Percentiles rank a stretch among this genome's conserved stretches.
phyloP scores from a whole-genome alignment of 1,140 invertebrate genomes.

The Paraescarpia echinospica region DNA sequence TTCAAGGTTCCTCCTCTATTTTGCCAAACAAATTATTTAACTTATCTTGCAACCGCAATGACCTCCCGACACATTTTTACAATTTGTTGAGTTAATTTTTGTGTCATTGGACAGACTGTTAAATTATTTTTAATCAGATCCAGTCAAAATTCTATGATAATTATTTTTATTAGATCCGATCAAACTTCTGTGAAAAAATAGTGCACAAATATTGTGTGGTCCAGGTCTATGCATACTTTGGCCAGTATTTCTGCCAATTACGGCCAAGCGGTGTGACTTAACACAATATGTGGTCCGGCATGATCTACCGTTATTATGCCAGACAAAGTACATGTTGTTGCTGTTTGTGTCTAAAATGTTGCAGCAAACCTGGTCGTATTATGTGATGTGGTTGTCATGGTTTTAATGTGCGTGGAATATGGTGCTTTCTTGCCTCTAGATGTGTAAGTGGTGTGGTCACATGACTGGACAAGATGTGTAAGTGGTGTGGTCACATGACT shows the following conservation, averaged over 20 bases:
- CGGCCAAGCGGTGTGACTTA: neutral
- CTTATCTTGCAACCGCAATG: no score
- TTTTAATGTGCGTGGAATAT: neutral
- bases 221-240: no score
- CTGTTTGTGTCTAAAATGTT: neutral
- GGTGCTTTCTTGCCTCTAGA: neutral
- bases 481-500: neutral
- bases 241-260: neutral
- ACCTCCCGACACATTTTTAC: no score
- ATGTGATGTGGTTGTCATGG: neutral
- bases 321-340: neutral
- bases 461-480: neutral
- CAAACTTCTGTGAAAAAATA: no score
- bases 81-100: no score
- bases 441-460: neutral
- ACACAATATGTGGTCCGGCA: neutral
- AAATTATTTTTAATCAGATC: no score
- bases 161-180: no score
- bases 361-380: neutral
- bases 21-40: no score
- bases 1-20: no score
- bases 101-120: no score
- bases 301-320: neutral
- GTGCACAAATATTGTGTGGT: no score
- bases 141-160: no score